Evolutionary conservation across 2,888 invertebrate genomes (phyloP).

Genomic region (Drosophila nr. medialis): DNA sequence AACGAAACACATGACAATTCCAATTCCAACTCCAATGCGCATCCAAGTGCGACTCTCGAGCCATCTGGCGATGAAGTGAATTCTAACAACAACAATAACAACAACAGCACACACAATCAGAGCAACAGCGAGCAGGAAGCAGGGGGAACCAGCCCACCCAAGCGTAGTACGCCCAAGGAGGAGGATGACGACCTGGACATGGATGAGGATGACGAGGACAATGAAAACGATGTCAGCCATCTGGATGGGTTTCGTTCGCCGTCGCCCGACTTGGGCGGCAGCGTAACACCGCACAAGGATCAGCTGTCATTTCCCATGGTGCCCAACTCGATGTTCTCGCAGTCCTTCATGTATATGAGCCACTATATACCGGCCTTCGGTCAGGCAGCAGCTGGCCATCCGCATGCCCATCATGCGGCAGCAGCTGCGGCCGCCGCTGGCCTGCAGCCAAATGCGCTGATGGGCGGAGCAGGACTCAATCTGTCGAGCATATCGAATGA

Average conservation of each 20-base stretch:
- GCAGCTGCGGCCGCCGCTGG: slow-evolving; percentile 84
- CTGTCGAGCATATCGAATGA: slow-evolving; percentile 90
- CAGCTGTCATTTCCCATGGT: slow-evolving; percentile 92
- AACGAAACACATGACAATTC: slow-evolving; percentile 41
- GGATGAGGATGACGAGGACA: slow-evolving; percentile 84
- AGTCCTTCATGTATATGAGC: slow-evolving; percentile 96
- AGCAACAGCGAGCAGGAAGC: slow-evolving; percentile 52
- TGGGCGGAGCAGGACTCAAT: slow-evolving; percentile 87
- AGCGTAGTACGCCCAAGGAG: slow-evolving; percentile 77
- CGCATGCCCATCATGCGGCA: slow-evolving; percentile 84
- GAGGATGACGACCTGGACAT: slow-evolving; percentile 84
- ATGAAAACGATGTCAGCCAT: slow-evolving; percentile 83
- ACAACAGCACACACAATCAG: slow-evolving; percentile 46
- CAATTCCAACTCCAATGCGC: slow-evolving; percentile 54
- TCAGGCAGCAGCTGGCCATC: slow-evolving; percentile 84
- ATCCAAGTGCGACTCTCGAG: slow-evolving; percentile 30
- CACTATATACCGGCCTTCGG: slow-evolving; percentile 91
- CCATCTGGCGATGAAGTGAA: slow-evolving; percentile 21
- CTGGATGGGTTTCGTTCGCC: slow-evolving; percentile 84
- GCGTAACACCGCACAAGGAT: slow-evolving; percentile 83
- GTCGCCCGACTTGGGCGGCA: slow-evolving; percentile 80
- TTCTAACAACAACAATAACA: slow-evolving; percentile 54
- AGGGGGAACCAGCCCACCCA: slow-evolving; percentile 65
- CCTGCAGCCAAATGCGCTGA: slow-evolving; percentile 73
- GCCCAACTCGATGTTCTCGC: slow-evolving; percentile 94